phyloP scores from a whole-genome alignment of 2,113 vertebrate species.

The Sardina pilchardus region DNA sequence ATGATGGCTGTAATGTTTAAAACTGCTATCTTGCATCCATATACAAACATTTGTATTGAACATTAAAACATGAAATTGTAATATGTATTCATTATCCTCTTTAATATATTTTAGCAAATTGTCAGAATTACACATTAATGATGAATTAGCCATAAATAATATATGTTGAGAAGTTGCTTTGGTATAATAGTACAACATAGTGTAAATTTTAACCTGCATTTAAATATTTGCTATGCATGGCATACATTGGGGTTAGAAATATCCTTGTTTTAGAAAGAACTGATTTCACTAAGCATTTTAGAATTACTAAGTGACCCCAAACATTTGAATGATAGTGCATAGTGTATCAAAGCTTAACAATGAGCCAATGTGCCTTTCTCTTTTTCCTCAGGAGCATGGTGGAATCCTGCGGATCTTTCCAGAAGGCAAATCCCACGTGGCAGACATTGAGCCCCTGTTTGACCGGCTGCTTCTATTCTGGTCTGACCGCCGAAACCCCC shows the following conservation, averaged over 20 bases:
- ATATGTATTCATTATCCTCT: not conserved
- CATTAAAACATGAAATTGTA: not conserved
- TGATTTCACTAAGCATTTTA: too few relatives aligned
- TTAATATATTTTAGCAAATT: not conserved
- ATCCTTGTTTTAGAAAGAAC: not conserved
- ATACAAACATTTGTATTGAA: not conserved
- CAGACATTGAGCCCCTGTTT: slow-evolving; percentile 90
- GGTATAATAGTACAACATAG: not conserved
- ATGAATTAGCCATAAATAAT: not conserved
- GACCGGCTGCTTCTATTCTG: slow-evolving; percentile 93
- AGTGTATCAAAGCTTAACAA: not conserved
- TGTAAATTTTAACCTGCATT: not conserved
- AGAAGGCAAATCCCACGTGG: slow-evolving; percentile 84
- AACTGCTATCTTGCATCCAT: not conserved
- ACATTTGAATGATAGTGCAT: too few relatives aligned
- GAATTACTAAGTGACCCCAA: too few relatives aligned
- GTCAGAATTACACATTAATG: not conserved
- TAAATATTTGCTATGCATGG: not conserved
- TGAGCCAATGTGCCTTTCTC: not conserved
- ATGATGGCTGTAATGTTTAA: not conserved
- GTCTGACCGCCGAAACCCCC: slow-evolving; percentile 94
- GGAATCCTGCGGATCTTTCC: slow-evolving; percentile 92
- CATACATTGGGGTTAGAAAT: not conserved
- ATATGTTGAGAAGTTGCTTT: not conserved
- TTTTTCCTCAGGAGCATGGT: slow-evolving; percentile 79